These are phyloP conservation scores for Montipora cactus DNA, from an alignment of 64 coral and sea anemone genomes.

Conservation along the genomic window DNA sequence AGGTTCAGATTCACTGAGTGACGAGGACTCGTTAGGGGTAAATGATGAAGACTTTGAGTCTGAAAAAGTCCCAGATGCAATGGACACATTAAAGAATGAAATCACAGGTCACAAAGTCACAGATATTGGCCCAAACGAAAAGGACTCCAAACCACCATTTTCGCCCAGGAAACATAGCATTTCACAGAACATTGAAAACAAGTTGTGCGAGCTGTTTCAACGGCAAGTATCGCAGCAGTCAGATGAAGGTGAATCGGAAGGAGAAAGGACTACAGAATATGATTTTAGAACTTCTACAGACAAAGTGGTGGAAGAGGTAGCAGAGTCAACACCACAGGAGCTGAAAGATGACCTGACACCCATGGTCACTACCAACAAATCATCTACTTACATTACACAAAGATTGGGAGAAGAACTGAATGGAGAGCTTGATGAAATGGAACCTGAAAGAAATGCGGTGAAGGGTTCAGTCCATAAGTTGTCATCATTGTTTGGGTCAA, in stretches of 20 bases:
- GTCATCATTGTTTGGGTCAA: slow-evolving; percentile 85
- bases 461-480: slow-evolving; percentile 86
- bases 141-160: neutral
- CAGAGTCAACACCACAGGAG: neutral
- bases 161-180: slow-evolving; percentile 53
- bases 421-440: neutral
- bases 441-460: slow-evolving; percentile 31
- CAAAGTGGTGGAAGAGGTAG: neutral
- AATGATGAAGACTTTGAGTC: neutral
- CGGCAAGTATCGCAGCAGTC: slow-evolving; percentile 29
- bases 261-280: slow-evolving; percentile 4
- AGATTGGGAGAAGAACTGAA: neutral
- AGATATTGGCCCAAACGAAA: neutral
- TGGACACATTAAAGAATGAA: slow-evolving; percentile 2
- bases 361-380: neutral
- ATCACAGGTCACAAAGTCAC: neutral
- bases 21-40: slow-evolving; percentile 10
- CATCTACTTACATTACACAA: neutral
- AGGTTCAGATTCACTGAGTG: slow-evolving; percentile 22
- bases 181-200: slow-evolving; percentile 84
- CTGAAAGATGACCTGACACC: neutral
- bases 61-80: slow-evolving; percentile 25
- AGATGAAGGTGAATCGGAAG: slow-evolving; percentile 23
- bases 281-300: neutral
- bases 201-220: slow-evolving; percentile 71